Evolutionary conservation across 2,888 invertebrate species (phyloP).

Genomic region (Dolichopus griseipennis): DNA sequence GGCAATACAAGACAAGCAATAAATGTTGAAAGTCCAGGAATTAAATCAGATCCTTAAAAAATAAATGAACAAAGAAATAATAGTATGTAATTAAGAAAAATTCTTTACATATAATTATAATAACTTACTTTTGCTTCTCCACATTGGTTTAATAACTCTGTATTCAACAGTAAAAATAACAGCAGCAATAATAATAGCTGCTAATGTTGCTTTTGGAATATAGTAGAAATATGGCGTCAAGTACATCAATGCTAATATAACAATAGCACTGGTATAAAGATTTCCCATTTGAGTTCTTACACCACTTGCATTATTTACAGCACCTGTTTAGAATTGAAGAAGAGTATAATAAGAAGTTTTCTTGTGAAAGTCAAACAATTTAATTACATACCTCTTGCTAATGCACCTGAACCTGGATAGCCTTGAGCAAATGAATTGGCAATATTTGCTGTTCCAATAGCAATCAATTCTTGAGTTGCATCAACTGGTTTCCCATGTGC

Average conservation of each 20-base stretch:
- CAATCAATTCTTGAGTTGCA: constrained; percentile 85
- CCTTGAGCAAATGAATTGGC: constrained; percentile 79
- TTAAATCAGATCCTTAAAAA: constrained; percentile 69
- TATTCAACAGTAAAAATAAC: constrained; percentile 89
- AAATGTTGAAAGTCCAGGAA: constrained; percentile 79
- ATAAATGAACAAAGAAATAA: constrained; percentile 12
- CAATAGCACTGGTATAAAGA: constrained; percentile 71
- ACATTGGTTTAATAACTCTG: constrained; percentile 77
- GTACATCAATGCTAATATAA: constrained; percentile 73
- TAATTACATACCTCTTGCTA: constrained; percentile 51
- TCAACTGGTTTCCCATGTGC: constrained; percentile 73
- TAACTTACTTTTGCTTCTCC: constrained; percentile 75
- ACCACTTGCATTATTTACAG: constrained; percentile 83
- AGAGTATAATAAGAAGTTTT: too few species aligned
- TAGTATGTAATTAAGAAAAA: background rate
- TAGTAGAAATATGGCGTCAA: constrained; percentile 82
- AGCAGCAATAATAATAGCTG: constrained; percentile 85
- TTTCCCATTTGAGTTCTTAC: constrained; percentile 79
- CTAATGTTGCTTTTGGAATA: constrained; percentile 77
- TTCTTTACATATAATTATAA: background rate
- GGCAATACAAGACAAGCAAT: constrained; percentile 73
- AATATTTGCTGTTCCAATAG: constrained; percentile 68
- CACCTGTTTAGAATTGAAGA: constrained; percentile 41
- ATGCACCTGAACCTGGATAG: constrained; percentile 71
- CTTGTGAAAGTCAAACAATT: too few species aligned